Conservation (phyloP, 2,888 invertebrate species). For the Myathropa florea region DNA sequence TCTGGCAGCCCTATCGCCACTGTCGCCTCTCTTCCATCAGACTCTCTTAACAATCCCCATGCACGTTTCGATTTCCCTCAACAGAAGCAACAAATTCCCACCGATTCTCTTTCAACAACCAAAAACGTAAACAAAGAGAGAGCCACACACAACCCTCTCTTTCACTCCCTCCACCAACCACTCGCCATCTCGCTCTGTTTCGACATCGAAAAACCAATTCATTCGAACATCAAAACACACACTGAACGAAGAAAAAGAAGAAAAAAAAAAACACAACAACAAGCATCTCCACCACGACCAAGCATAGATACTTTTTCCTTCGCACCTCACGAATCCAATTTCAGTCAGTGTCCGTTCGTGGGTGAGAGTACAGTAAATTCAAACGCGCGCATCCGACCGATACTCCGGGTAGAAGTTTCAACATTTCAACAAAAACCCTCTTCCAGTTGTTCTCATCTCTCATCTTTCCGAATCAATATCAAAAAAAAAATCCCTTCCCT, state of each 20-base stretch:
- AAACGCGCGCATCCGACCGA: slow-evolving; percentile 30
- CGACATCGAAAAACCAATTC: slow-evolving; percentile 32
- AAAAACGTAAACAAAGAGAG: slow-evolving; percentile 33
- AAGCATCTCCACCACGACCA: slow-evolving; percentile 53
- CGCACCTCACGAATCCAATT: slow-evolving; percentile 48
- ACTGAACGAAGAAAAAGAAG: slow-evolving; percentile 51
- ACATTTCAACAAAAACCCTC: not conserved
- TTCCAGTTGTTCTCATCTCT: not conserved
- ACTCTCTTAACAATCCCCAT: not conserved
- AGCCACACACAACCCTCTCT: too few relatives aligned
- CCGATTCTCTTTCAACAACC: not conserved
- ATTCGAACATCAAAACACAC: slow-evolving; percentile 51
- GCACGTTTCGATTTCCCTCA: not conserved
- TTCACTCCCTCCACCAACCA: not conserved
- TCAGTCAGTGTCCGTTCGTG: slow-evolving; percentile 72
- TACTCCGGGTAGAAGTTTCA: not conserved
- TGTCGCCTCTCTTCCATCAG: not conserved
- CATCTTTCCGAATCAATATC: slow-evolving; percentile 26
- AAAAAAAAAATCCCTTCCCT: not conserved
- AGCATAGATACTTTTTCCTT: slow-evolving; percentile 53
- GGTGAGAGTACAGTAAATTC: slow-evolving; percentile 59
- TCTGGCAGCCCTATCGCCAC: not conserved
- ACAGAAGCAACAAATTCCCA: not conserved
- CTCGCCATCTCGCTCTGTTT: not conserved
- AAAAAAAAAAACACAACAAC: too few relatives aligned